Evolutionary conservation across 2,113 vertebrate genomes (phyloP), one percentile per base, ranked within the genome.

Genomic region (Epinephelus lanceolatus): DNA sequence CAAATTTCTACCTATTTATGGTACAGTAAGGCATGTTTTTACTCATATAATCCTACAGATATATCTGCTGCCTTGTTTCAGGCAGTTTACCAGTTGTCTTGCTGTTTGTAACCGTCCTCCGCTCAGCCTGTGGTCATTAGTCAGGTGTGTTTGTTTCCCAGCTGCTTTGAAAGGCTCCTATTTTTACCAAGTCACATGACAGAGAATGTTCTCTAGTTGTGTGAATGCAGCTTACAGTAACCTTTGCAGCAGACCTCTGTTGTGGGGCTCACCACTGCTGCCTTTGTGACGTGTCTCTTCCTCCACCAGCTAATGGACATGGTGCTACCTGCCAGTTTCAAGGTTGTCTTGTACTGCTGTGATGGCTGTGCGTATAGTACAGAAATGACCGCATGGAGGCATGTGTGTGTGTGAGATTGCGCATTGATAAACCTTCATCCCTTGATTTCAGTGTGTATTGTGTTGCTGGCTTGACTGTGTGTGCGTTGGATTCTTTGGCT

Each of bases 311-410:
- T 85, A 82, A 84, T 30, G 25, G 88, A 79, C 84, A 60, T 88
- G 90, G 85, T 65, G 84, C 75, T 78, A 57, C 77, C 83, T 80
- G 78, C 81, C 76, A 82, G 27, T 75, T 80, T 78, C 77, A 85
- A 86, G 88, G 86, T 85, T 75, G 75, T 89, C 60, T 75, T 53
- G 6, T 40, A 45, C 74, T 65, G 59, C 37, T 25, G 59, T 27
- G 49, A 65, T 30, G 45, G 59, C 73, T 74, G 75, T 7, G 21
- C 14, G 25, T 49, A 14, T 27, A 53, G 30, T 6, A 5, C 76
- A 77, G 30, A 52, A 3, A 21, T 5, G 6, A n/a, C 63, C 37
- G 45, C 6, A 10, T 30, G 37, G n/a, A 49, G 66, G 47, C 21
- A 47, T 15, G n/a, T 73, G 45, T 72, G 45, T 72, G 25, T 40